Evolutionary conservation across 2,888 invertebrate species (phyloP), one percentile per base, ranked within the genome.

Genomic region (Nycteola revayana): DNA sequence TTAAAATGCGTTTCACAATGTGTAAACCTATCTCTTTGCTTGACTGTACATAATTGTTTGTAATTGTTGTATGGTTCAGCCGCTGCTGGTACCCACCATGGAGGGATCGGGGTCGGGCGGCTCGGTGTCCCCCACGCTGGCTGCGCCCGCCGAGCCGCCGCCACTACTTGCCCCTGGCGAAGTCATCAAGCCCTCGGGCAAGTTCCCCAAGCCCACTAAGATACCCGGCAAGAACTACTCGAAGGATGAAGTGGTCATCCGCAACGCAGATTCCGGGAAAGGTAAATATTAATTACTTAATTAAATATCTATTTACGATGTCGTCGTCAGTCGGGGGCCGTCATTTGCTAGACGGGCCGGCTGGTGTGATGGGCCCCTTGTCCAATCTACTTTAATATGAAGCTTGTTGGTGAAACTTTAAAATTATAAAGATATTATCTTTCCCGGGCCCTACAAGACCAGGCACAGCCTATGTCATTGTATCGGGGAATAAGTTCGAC

Each of bases 251-350:
- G 95, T 97, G 48, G 95, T 97, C 45, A 98, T 98, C 66, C 91
- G 97, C 53, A 98, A 98, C 80, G 95, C 96, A 45, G 98, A 98
- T 85, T 97, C 97, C 31, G 98, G 98, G 69, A 98, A 98, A 94
- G 97, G 97, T 96, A 88, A 36, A n/a, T 7, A 78, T 22, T 7
- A 5, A 34, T 18, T 18, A 5, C 6, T 18, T 18, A 5, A 5
- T 18, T 18, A 18, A 18, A 18, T 18, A 3, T 18, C 3, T 18
- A 18, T 5, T 18, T 18, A n/a, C 18, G 18, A n/a, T n/a, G n/a
- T n/a, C n/a, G n/a, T n/a, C n/a, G n/a, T n/a, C n/a, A n/a, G n/a
- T n/a, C n/a, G n/a, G n/a, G n/a, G n/a, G n/a, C n/a, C n/a, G n/a
- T n/a, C n/a, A n/a, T n/a, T n/a, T n/a, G n/a, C n/a, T n/a, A n/a